phyloP scores from a whole-genome alignment of 2,888 invertebrate genomes.

The Malthinus flaveolus region DNA sequence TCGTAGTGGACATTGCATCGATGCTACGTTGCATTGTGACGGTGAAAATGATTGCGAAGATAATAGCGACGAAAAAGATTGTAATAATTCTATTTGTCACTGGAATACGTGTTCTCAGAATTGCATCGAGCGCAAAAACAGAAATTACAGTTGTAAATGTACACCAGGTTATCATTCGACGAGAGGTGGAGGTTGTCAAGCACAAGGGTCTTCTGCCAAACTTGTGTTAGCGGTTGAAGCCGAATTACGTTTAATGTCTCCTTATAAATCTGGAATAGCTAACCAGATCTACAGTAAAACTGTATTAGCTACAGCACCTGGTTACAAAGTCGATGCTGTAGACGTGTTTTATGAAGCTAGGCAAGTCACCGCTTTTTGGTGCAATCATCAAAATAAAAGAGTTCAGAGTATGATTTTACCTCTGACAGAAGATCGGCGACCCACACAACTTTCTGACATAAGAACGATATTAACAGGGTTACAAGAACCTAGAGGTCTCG shows the following conservation, averaged over 20 bases:
- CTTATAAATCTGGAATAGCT: constrained; percentile 60
- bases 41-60: constrained; percentile 61
- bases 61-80: constrained; percentile 52
- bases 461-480: constrained; percentile 55
- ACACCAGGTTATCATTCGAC: constrained; percentile 62
- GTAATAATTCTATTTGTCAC: constrained; percentile 56
- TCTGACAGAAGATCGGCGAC: constrained; percentile 36
- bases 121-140: constrained; percentile 67
- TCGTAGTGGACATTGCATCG: constrained; percentile 60
- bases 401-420: constrained; percentile 52
- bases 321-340: constrained; percentile 60
- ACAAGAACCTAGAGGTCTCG: constrained; percentile 72
- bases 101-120: constrained; percentile 80
- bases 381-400: constrained; percentile 54
- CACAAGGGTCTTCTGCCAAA: constrained; percentile 60
- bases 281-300: constrained; percentile 44
- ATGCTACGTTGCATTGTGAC: constrained; percentile 61
- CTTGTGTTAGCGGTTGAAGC: constrained; percentile 68
- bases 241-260: constrained; percentile 65
- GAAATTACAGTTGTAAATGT: constrained; percentile 63
- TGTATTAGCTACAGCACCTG: constrained; percentile 38
- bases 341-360: constrained; percentile 55
- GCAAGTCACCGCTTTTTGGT: constrained; percentile 53
- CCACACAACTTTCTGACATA: constrained; percentile 30
- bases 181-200: constrained; percentile 61